Evolutionary conservation across 2,888 invertebrate species (phyloP), one percentile per base, ranked within the genome.

Genomic region (Drosophila pegasa): DNA sequence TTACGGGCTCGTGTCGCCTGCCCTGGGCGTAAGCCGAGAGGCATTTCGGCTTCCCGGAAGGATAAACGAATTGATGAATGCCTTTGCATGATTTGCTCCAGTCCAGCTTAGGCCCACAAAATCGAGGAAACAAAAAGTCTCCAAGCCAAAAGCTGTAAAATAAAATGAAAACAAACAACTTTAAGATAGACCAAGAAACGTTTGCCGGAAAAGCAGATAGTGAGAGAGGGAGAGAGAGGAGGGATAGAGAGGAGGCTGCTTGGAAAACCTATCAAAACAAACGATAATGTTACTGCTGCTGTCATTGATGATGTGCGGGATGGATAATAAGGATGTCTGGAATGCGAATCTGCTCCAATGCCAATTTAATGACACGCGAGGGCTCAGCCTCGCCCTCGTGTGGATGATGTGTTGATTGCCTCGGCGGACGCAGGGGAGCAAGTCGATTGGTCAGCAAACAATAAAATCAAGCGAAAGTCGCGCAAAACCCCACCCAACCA

Each of bases 31-130:
- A 16, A 43, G 43, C 25, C 43, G 61, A 29, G 41, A 47, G 47
- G 43, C 58, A 41, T n/a, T 56, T 18, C 68, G 5, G n/a, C 58
- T 20, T 47, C 35, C 20, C 33, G 48, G 48, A 58, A 63, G 61
- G 82, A 80, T 73, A 83, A 71, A 69, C 62, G 73, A 78, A 80
- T 85, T 87, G 88, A 85, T 85, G 83, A 85, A 87, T 85, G 86
- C 43, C 70, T 78, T 76, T 82, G 71, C 82, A 75, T 80, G 78
- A 80, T 78, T 78, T 70, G 73, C 56, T 71, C 43, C 68, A 71
- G 60, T 51, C 43, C 58, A 59, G 72, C 72, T 77, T 67, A 78
- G 51, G 55, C 56, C 58, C 29, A 40, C 38, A 18, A 61, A 68
- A 37, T 29, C 60, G 33, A 29, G 41, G 31, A 55, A 57, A 62